Conservation (phyloP, 2,113 vertebrate genomes). For the Trichomycterus rosablanca region DNA sequence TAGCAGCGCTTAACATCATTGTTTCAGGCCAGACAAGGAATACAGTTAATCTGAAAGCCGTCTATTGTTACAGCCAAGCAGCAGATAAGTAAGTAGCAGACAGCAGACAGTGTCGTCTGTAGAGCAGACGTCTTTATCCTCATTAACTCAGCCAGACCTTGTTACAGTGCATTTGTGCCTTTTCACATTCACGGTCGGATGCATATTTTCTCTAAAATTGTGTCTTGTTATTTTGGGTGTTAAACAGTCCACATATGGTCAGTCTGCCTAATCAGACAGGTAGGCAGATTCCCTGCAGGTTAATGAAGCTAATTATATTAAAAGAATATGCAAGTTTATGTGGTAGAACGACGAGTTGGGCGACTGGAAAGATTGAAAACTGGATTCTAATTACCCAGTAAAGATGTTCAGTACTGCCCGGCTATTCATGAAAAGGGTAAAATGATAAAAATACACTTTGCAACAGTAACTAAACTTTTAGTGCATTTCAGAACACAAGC, state of each 20-base stretch:
- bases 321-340: too few species aligned
- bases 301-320: slow-evolving; percentile 43
- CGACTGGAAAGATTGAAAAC: too few species aligned
- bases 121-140: slow-evolving; percentile 17
- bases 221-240: not conserved
- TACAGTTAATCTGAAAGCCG: slow-evolving; percentile 10
- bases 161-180: not conserved
- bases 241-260: slow-evolving; percentile 46
- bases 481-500: too few species aligned
- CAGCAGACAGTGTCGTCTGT: slow-evolving; percentile 4
- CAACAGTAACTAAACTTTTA: too few species aligned
- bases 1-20: slow-evolving; percentile 7
- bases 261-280: slow-evolving; percentile 28
- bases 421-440: too few species aligned
- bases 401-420: too few species aligned
- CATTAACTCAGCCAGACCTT: not conserved
- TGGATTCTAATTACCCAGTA: too few species aligned
- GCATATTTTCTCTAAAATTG: not conserved
- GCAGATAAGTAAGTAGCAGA: slow-evolving; percentile 12
- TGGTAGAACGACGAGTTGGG: too few species aligned
- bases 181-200: slow-evolving; percentile 20
- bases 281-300: slow-evolving; percentile 4
- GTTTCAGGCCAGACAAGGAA: slow-evolving; percentile 19
- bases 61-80: slow-evolving; percentile 16
- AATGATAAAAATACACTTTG: too few species aligned